Evolutionary conservation across 2,888 invertebrate species (phyloP), one percentile per base, ranked within the genome.

Genomic region (Hyposoter dolosus): DNA sequence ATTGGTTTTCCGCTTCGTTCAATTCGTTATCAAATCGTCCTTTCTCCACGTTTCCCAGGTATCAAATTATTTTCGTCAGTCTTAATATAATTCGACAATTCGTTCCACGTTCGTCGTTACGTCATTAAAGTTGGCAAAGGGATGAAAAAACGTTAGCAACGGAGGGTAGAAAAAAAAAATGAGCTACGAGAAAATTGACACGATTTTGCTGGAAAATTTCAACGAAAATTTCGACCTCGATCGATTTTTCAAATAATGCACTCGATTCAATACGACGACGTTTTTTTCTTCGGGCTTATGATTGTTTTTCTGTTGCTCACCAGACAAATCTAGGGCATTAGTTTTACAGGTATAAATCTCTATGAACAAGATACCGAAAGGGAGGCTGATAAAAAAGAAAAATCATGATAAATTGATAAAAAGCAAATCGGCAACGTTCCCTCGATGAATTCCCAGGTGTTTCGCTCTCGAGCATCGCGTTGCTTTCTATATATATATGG

Each of bases 391-490:
- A 56, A n/a, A 53, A n/a, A 63, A 60, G 69, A 76, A 80, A 82
- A 82, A 82, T 85, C 65, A 69, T 79, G 79, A 82, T 85, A 79
- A 82, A 74, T 60, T 74, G 60, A 74, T 56, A 56, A 74, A 76
- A 79, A 74, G 69, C 74, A 66, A 85, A 85, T 82, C 82, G 65
- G 75, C 79, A 79, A 82, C 56, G 82, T 79, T 71, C 78, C 82
- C 78, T 85, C 85, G 75, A 82, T 85, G 69, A 85, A 85, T 82
- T 85, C 82, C 82, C 85, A 82, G 85, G 76, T 82, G 85, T 78
- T 40, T 40, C 10, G 40, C 40, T 76, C 45, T 63, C 4, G 56
- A 71, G 35, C 65, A 69, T 60, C 66, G 40, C 66, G 68, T 72
- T 53, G 40, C 53, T 10, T 10, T 40, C 5, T 40, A 40, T 40